These are phyloP conservation scores for Crax fasciolata DNA, from an alignment of 2,797 vertebrate genomes.

Conservation along the genomic window DNA sequence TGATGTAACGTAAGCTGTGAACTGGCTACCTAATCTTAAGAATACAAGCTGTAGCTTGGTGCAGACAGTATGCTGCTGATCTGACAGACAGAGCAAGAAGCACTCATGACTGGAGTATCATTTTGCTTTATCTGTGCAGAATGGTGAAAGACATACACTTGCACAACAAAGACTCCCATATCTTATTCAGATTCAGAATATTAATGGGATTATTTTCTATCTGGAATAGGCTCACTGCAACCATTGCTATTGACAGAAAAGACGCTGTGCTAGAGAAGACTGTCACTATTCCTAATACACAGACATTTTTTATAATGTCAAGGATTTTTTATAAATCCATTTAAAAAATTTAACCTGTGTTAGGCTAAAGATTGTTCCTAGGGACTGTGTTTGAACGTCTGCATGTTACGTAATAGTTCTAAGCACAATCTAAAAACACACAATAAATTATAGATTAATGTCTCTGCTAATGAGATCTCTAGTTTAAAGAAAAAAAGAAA, in stretches of 20 bases:
- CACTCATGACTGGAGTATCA: too few relatives aligned
- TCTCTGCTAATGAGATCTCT: neutral
- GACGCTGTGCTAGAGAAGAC: neutral
- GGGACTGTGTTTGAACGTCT: neutral
- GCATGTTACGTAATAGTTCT: neutral
- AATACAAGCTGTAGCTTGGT: neutral
- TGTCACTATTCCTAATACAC: neutral
- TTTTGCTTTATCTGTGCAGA: neutral
- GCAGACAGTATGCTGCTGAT: neutral
- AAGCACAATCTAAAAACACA: neutral
- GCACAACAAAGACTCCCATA: neutral
- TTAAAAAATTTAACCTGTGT: neutral
- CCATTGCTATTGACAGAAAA: neutral
- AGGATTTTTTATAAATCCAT: neutral
- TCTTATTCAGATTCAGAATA: slow-evolving; percentile 13
- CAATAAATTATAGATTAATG: neutral
- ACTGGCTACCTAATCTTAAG: neutral
- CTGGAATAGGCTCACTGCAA: neutral
- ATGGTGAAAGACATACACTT: neutral
- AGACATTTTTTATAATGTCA: neutral
- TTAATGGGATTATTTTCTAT: neutral
- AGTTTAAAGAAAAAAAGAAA: neutral
- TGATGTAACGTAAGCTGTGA: neutral
- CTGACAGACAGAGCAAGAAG: neutral
- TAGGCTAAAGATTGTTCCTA: neutral